Evolutionary conservation across 2,113 vertebrate genomes (phyloP).

Genomic region (Etheostoma cragini): DNA sequence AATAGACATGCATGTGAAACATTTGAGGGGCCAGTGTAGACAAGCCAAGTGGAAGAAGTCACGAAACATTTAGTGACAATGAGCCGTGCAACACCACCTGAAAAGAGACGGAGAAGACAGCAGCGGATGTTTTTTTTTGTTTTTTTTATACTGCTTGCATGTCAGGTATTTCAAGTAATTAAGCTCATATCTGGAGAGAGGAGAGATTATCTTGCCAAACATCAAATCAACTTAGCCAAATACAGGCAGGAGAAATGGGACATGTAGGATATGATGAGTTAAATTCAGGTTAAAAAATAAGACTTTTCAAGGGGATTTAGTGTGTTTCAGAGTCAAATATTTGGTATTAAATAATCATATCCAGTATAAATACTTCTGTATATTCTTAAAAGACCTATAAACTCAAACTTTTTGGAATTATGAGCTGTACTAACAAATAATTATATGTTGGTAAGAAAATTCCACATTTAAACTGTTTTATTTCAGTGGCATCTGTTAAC

Average conservation of each 20-base stretch:
- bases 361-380: slow-evolving; percentile 5
- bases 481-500: slow-evolving; percentile 43
- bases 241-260: slow-evolving; percentile 19
- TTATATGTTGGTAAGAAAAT: slow-evolving; percentile 29
- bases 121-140: not conserved
- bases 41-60: slow-evolving; percentile 61
- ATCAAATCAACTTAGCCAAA: not conserved
- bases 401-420: slow-evolving; percentile 31
- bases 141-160: not conserved
- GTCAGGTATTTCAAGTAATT: not conserved
- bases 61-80: slow-evolving; percentile 72
- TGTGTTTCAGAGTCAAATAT: not conserved
- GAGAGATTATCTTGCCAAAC: not conserved
- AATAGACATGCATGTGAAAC: slow-evolving; percentile 56
- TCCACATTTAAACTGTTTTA: slow-evolving; percentile 40
- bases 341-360: slow-evolving; percentile 15
- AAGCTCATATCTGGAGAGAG: not conserved
- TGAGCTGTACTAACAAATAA: slow-evolving; percentile 41
- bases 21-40: slow-evolving; percentile 35
- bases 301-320: not conserved
- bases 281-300: slow-evolving; percentile 6
- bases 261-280: not conserved
- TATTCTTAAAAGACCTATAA: slow-evolving; percentile 17
- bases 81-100: slow-evolving; percentile 52
- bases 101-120: slow-evolving; percentile 13